phyloP scores from a whole-genome alignment of 1,140 invertebrate genomes.

The Polypedilum pembai region DNA sequence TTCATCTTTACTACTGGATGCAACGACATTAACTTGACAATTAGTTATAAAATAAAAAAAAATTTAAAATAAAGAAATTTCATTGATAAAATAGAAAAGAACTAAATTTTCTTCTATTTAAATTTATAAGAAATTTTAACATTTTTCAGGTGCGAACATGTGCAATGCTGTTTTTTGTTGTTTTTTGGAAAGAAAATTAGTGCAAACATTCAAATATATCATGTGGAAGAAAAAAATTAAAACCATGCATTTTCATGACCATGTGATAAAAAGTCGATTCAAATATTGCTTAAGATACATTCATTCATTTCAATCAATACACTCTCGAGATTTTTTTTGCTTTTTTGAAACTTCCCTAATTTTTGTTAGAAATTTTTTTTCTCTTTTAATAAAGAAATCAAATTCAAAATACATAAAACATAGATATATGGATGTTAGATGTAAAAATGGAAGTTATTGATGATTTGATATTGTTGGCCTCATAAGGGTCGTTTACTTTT shows the following conservation, averaged over 20 bases:
- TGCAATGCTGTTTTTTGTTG: conserved; percentile 7
- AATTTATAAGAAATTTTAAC: conserved; percentile 8
- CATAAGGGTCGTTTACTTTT: not conserved
- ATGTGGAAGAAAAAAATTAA: not conserved
- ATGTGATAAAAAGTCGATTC: conserved; percentile 15
- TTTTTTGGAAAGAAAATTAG: conserved; percentile 12
- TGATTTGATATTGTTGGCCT: conserved; percentile 11
- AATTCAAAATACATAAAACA: too few species aligned
- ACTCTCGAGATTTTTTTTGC: not conserved
- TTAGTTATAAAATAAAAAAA: not conserved
- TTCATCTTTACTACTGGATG: conserved; percentile 17
- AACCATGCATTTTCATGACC: conserved; percentile 22
- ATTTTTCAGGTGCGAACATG: conserved; percentile 5
- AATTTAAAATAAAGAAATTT: not conserved
- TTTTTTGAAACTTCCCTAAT: too few species aligned
- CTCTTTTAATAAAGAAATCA: too few species aligned
- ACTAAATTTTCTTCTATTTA: not conserved
- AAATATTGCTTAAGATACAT: not conserved
- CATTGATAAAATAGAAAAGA: not conserved
- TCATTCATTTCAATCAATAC: conserved; percentile 1
- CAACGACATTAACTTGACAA: conserved; percentile 6
- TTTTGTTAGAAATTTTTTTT: too few species aligned
- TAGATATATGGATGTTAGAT: too few species aligned
- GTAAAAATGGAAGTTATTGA: too few species aligned
- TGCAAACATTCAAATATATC: conserved; percentile 21